A percentile compares a stretch with the other conserved stretches of the same genome.
phyloP scores from a whole-genome alignment of 2,797 vertebrate genomes.

The Gobio occitaniae region DNA sequence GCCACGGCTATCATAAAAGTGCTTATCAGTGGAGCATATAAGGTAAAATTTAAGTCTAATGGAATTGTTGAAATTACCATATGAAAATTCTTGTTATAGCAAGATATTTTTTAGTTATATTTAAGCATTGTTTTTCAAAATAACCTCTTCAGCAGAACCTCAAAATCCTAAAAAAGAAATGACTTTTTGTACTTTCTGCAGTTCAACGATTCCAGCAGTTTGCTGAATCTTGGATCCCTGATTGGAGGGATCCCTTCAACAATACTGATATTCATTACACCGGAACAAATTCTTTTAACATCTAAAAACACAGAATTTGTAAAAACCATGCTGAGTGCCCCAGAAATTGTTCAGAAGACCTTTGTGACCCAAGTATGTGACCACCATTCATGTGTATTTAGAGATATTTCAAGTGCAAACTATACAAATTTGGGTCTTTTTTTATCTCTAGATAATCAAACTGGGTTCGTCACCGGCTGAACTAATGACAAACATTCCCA shows the following conservation, averaged over 20 bases:
- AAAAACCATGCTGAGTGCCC: slow-evolving; percentile 37
- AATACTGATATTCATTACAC: background rate
- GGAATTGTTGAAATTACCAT: background rate
- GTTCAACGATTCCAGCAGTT: background rate
- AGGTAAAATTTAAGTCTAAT: slow-evolving; percentile 17
- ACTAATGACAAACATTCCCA: slow-evolving; percentile 49
- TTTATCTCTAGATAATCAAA: slow-evolving; percentile 50
- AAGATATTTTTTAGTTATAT: background rate
- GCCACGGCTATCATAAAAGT: slow-evolving; percentile 19
- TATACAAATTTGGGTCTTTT: background rate
- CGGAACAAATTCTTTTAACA: background rate
- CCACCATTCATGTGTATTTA: background rate
- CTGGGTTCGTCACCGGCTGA: background rate
- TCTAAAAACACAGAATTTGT: slow-evolving; percentile 25
- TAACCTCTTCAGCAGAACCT: background rate
- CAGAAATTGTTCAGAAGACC: slow-evolving; percentile 52
- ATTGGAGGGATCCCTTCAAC: slow-evolving; percentile 51
- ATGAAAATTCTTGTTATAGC: background rate
- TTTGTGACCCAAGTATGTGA: slow-evolving; percentile 56
- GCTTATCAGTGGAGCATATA: slow-evolving; percentile 16
- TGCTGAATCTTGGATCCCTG: slow-evolving; percentile 53
- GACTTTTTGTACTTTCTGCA: slow-evolving; percentile 21
- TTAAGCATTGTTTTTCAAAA: background rate
- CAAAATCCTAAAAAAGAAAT: background rate
- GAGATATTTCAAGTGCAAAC: background rate